Base-by-base conservation (phyloP, 1,140 invertebrate genomes). In the Drosophila sp. region DNA sequence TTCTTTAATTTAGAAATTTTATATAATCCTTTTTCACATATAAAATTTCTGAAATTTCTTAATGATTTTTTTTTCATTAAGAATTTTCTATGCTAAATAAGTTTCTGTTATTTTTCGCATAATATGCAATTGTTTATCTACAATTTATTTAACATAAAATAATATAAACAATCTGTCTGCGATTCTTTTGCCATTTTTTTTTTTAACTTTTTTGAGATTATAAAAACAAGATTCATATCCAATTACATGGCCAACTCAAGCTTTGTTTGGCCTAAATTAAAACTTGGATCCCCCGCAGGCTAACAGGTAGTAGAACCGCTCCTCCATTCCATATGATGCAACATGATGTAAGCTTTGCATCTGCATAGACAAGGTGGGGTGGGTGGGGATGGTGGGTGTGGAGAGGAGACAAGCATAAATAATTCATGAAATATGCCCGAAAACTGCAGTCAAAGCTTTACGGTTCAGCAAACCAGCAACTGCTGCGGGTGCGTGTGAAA, bases 401-500 rank as follows among this genome's bases (percentile, higher is more conserved):
- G 25, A 32, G 44, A 47, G 44, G n/a, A n/a, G 44, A 1, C 4
- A 4, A 47, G 25, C 23, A 50, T 50, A 50, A 50, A 50, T 50
- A 50, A 50, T 50, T 50, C 44, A 50, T 50, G 44, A 50, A 50
- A 50, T 27, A 50, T 50, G 44, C 44, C 44, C 44, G 58, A 61
- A 58, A 72, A 65, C 54, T 35, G 38, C 54, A 40, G 62, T 60
- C 32, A 29, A 30, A 11, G 44, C 70, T 35, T 60, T 54, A 65
- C 70, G 44, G 60, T 54, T 78, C 75, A 58, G 75, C 77, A 64
- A 79, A 73, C 57, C 62, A 47, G 23, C 38, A 47, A 47, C 47
- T 62, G 61, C 71, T 60, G 30, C 32, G 30, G 55, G 25, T 65
- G 50, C 11, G 23, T 29, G n/a, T 17, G 38, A 30, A 41, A 41